Conservation (phyloP, 2,797 vertebrate genomes). For the Gallinago stenura region DNA sequence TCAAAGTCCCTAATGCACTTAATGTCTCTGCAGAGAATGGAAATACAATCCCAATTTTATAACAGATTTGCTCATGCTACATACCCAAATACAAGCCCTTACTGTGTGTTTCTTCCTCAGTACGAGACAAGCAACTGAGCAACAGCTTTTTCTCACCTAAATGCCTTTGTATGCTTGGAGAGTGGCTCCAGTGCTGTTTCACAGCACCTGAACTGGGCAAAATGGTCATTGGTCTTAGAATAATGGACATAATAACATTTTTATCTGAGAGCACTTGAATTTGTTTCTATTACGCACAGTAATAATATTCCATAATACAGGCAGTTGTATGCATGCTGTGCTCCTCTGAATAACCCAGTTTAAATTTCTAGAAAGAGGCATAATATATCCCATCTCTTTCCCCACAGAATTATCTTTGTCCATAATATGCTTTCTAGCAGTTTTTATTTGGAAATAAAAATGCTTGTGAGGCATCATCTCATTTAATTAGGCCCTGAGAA, state of each 20-base stretch:
- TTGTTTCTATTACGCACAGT: neutral
- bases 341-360: neutral
- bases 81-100: neutral
- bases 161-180: neutral
- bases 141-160: neutral
- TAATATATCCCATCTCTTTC: neutral
- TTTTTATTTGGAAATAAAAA: conserved; percentile 63
- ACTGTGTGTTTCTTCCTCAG: neutral
- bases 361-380: neutral
- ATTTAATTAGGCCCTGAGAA: conserved; percentile 48
- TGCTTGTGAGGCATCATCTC: conserved; percentile 20
- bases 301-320: neutral
- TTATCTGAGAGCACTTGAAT: conserved; percentile 1
- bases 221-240: neutral
- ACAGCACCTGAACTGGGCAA: neutral
- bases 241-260: neutral
- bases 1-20: neutral
- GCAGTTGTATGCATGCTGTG: neutral
- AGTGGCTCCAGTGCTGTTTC: neutral
- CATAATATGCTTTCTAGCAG: conserved; percentile 28
- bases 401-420: conserved; percentile 11
- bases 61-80: neutral
- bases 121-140: neutral
- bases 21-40: neutral
- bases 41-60: neutral